These are phyloP conservation scores for Pyrrhia umbra DNA, from an alignment of 2,888 invertebrate species.

Conservation along the genomic window DNA sequence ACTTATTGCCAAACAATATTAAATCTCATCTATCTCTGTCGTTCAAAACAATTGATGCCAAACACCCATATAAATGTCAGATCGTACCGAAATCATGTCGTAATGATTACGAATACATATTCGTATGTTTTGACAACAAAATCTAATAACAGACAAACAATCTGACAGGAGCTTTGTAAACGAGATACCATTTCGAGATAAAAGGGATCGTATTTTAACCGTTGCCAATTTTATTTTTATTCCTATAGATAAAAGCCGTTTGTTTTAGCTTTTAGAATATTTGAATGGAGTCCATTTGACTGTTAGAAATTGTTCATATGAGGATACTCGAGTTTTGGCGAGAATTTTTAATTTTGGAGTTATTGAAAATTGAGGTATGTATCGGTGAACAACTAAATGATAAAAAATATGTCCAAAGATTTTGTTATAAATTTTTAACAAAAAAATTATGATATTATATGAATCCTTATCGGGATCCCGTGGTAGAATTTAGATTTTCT, in stretches of 20 bases:
- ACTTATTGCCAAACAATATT: background rate
- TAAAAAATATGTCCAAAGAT: too few relatives aligned
- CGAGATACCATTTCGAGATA: conserved; percentile 22
- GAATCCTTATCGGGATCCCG: too few relatives aligned
- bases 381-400: too few relatives aligned
- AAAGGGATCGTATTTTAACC: conserved; percentile 37
- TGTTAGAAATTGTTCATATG: conserved; percentile 6
- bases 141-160: conserved; percentile 36
- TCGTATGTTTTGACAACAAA: conserved; percentile 31
- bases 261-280: conserved; percentile 25
- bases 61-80: conserved; percentile 25
- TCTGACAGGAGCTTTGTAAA: conserved; percentile 25
- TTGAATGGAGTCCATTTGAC: conserved; percentile 7
- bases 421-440: too few relatives aligned
- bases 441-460: too few relatives aligned
- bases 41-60: conserved; percentile 11
- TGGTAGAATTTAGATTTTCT: too few relatives aligned
- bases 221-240: conserved; percentile 28
- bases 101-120: conserved; percentile 13
- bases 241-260: conserved; percentile 8
- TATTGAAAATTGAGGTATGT: background rate
- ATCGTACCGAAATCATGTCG: conserved; percentile 7
- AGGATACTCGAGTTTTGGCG: background rate
- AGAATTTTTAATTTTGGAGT: background rate
- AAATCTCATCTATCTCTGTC: conserved; percentile 30